Conservation (phyloP, 2,797 vertebrate species). For the Micrastur ruficollis region DNA sequence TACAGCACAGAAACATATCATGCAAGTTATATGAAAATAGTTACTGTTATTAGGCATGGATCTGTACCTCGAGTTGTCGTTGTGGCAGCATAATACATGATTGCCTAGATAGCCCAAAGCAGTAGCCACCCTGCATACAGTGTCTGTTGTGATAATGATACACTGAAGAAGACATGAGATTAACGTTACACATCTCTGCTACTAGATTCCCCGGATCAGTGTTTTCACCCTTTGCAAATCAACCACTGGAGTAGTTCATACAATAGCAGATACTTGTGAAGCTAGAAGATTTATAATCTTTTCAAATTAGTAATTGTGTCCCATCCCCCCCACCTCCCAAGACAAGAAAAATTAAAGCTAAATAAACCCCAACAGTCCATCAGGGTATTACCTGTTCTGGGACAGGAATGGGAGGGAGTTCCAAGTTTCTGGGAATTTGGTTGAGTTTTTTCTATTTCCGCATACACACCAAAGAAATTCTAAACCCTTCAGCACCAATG, state of each 20-base stretch:
- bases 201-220: neutral
- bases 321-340: rapidly evolving
- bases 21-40: neutral
- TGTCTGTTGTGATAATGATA: neutral
- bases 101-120: neutral
- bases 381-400: neutral
- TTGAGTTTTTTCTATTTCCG: neutral
- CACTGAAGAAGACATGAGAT: neutral
- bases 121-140: neutral
- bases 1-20: neutral
- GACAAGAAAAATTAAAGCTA: neutral
- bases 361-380: neutral
- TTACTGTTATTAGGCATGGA: neutral
- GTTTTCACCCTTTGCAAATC: neutral
- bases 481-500: neutral
- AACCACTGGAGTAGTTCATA: neutral
- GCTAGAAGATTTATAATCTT: neutral
- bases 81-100: neutral
- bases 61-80: neutral
- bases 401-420: neutral
- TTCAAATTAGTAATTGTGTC: neutral
- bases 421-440: neutral
- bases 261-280: neutral
- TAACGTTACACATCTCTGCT: neutral
- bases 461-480: neutral